Evolutionary conservation across 2,113 vertebrate species (phyloP).

Genomic region (Porphyrio hochstetteri): DNA sequence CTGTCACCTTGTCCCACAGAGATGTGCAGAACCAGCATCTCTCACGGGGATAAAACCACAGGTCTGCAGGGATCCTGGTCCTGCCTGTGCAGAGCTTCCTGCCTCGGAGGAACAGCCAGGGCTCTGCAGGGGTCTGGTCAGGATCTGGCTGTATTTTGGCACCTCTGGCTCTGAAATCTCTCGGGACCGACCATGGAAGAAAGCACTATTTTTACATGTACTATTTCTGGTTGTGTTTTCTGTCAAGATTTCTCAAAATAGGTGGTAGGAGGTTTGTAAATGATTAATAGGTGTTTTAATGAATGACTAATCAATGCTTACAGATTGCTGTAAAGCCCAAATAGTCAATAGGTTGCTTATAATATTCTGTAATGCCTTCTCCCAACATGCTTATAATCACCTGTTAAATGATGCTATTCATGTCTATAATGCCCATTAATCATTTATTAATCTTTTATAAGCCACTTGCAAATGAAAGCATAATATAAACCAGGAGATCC

Average conservation of each 20-base stretch:
- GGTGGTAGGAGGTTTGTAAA: background rate
- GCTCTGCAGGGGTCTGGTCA: background rate
- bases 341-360: slow-evolving; percentile 50
- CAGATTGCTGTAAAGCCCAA: slow-evolving; percentile 31
- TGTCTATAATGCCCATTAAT: slow-evolving; percentile 51
- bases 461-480: slow-evolving; percentile 43
- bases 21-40: background rate
- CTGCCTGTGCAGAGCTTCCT: background rate
- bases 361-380: slow-evolving; percentile 44
- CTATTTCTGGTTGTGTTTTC: background rate
- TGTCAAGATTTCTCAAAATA: background rate
- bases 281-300: background rate
- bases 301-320: slow-evolving; percentile 33
- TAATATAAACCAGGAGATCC: background rate
- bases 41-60: background rate
- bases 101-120: background rate
- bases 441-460: slow-evolving; percentile 64
- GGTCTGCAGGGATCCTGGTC: background rate
- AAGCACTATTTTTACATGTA: background rate
- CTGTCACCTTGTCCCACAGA: background rate
- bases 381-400: slow-evolving; percentile 29
- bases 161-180: background rate
- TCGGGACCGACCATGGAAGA: background rate
- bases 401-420: slow-evolving; percentile 23
- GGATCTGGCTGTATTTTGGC: background rate